phyloP scores from a whole-genome alignment of 2,888 invertebrate genomes.

The Calliphora vomitoria region DNA sequence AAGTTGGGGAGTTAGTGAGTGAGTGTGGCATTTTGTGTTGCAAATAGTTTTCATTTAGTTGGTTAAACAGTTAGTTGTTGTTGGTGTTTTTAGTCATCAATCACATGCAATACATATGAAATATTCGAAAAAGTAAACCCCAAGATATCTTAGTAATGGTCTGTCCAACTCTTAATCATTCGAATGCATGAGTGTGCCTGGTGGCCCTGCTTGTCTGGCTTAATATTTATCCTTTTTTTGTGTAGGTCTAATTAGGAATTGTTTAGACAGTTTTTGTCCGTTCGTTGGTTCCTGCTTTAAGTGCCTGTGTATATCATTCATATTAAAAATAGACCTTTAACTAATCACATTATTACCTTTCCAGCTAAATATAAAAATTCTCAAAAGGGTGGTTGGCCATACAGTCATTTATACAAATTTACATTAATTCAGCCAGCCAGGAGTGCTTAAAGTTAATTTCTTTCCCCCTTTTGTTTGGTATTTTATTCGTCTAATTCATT shows the following conservation, averaged over 20 bases:
- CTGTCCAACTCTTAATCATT: conserved; percentile 28
- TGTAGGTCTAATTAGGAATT: conserved; percentile 70
- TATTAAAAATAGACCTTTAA: conserved; percentile 54
- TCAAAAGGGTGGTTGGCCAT: conserved; percentile 35
- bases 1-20: conserved; percentile 5
- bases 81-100: conserved; percentile 72
- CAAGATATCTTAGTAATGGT: conserved; percentile 47
- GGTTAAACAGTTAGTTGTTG: conserved; percentile 51
- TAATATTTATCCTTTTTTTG: conserved; percentile 54
- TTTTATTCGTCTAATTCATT: neutral
- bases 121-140: conserved; percentile 3
- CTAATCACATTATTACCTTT: conserved; percentile 68
- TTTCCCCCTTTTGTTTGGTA: conserved; percentile 32
- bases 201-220: conserved; percentile 32
- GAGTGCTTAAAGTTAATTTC: conserved; percentile 37
- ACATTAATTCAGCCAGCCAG: neutral
- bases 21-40: conserved; percentile 15
- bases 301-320: conserved; percentile 22
- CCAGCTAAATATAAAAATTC: neutral
- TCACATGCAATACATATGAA: conserved; percentile 56
- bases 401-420: neutral
- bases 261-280: conserved; percentile 65
- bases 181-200: conserved; percentile 2
- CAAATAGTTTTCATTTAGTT: conserved; percentile 60
- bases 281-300: conserved; percentile 18